Percentiles rank a stretch among this genome's conserved stretches.
Evolutionary conservation across 2,888 invertebrate species (phyloP).

Genomic region (Andrena flavipes): DNA sequence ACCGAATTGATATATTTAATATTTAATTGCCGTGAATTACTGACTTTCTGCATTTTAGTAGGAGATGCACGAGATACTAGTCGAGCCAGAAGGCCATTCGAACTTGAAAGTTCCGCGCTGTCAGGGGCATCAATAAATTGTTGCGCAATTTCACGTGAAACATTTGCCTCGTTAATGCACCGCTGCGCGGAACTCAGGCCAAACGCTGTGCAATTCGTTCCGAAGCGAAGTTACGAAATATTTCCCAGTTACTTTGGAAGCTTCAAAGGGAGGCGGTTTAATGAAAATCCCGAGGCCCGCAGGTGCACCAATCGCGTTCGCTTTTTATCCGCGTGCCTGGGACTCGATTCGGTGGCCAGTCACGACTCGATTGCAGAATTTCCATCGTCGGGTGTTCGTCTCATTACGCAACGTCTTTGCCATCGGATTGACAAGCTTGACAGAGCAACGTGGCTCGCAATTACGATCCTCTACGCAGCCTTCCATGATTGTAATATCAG

Average conservation of each 20-base stretch:
- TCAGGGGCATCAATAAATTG: neutral
- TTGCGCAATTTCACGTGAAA: neutral
- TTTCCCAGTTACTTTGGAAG: slow-evolving; percentile 27
- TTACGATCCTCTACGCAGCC: slow-evolving; percentile 8
- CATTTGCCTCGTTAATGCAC: neutral
- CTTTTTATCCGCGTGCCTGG: slow-evolving; percentile 21
- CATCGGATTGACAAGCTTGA: slow-evolving; percentile 33
- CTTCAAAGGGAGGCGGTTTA: slow-evolving; percentile 35
- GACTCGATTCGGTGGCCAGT: slow-evolving; percentile 1
- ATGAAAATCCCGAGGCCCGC: slow-evolving; percentile 42
- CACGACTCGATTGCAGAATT: slow-evolving; percentile 27
- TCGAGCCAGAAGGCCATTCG: neutral
- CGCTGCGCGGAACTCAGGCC: neutral
- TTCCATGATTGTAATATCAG: neutral
- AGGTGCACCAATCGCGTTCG: slow-evolving; percentile 25
- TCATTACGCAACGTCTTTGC: slow-evolving; percentile 53
- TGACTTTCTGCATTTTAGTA: no score
- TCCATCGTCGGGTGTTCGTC: slow-evolving; percentile 23
- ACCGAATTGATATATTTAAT: no score
- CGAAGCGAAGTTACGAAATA: slow-evolving; percentile 22
- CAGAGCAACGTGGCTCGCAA: slow-evolving; percentile 10
- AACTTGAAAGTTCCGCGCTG: neutral
- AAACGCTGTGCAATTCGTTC: neutral
- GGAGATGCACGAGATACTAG: neutral
- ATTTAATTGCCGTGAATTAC: no score